Evolutionary conservation across 2,888 invertebrate species (phyloP).

Genomic region (Orthonevra nobilis): DNA sequence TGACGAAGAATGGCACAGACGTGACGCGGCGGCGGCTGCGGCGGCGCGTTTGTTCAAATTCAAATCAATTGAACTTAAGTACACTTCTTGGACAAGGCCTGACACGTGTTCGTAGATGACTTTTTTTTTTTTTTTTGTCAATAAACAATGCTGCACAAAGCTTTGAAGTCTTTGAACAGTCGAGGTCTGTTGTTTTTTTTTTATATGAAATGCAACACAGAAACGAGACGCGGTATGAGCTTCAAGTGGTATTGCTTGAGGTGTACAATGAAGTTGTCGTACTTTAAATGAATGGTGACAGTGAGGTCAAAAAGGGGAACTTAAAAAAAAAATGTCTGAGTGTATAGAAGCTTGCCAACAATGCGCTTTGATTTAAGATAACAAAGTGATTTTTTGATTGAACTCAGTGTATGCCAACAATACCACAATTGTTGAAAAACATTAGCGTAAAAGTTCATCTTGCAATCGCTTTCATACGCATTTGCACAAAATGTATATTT

Average conservation of each 20-base stretch:
- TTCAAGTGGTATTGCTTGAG: background rate
- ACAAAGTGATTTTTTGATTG: no score
- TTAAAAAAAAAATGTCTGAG: no score
- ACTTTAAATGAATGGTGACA: background rate
- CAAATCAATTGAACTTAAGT: slow-evolving; percentile 64
- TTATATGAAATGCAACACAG: slow-evolving; percentile 14
- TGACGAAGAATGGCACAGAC: slow-evolving; percentile 31
- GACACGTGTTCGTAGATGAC: slow-evolving; percentile 58
- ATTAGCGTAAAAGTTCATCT: no score
- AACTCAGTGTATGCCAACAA: no score
- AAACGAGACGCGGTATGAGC: no score
- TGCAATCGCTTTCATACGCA: no score
- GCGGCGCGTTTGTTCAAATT: slow-evolving; percentile 66
- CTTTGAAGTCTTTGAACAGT: slow-evolving; percentile 6
- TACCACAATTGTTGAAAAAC: no score
- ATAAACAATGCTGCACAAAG: no score
- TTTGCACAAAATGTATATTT: no score
- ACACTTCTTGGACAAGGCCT: slow-evolving; percentile 43
- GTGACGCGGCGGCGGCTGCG: background rate
- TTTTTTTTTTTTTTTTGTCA: slow-evolving; percentile 52
- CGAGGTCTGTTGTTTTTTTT: slow-evolving; percentile 1
- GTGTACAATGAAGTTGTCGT: slow-evolving; percentile 9
- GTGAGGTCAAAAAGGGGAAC: slow-evolving; percentile 4
- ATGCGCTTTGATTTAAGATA: no score
- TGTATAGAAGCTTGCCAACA: no score